Base-by-base conservation (phyloP, 2,113 vertebrate species). In the Poecile atricapillus region DNA sequence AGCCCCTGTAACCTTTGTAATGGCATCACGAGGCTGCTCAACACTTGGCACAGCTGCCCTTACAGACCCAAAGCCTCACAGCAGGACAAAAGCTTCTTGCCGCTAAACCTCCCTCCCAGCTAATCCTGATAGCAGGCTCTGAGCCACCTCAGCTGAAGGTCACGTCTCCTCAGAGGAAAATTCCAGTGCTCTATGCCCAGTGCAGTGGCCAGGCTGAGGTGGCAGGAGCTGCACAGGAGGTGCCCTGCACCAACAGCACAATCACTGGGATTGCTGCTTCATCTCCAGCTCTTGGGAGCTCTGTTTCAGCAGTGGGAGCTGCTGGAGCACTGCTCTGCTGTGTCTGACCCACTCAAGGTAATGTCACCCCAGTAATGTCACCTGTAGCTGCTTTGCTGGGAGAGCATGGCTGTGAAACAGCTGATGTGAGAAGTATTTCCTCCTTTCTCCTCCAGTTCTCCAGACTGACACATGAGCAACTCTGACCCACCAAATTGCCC, bases 101-200 rank as follows among this genome's bases (percentile, higher is more conserved):
- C 67, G 87, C 82, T 95, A 88, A 95, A 65, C 88, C 82, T 88
- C 83, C 59, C 75, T 90, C 68, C 8, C 76, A 3, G 24, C 83
- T 96, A 97, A 96, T 96, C 92, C 92, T 13, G 3, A 35, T 1
- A 1, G 93, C 90, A 49, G 71, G 87, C 88, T 78, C 92, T 65
- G 59, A 93, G 85, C 92, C 90, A 96, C 93, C 79, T 93, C 79
- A 77, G 90, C 71, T 58, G 35, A 85, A 93, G 93, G 94, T 95
- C 93, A 97, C 53, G 63, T 67, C 70, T 95, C 71, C 71, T 83
- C 0, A 4, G 74, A 97, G 93, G 94, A 95, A 96, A 96, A 96
- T 95, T 95, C 96, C 95, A 95, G 67, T 16, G 25, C 49, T 73
- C 91, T 84, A 46, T 59, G 78, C 47, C 43, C 70, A 85, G 30